These are phyloP conservation scores for Urophycis tenuis DNA, from an alignment of 2,797 vertebrate species.

Conservation along the genomic window DNA sequence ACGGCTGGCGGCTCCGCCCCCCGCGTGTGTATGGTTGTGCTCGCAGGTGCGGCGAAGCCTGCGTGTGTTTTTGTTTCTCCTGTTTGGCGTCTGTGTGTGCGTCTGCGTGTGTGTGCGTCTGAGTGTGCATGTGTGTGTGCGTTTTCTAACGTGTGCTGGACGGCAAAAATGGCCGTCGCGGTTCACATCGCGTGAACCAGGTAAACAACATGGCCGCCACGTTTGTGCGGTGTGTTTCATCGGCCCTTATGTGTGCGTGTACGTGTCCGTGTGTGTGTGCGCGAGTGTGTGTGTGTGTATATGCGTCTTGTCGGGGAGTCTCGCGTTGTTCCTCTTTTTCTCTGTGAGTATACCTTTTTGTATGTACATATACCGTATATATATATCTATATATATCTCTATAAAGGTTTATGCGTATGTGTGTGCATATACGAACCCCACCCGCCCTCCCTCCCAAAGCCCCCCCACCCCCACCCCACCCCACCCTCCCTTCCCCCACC, in stretches of 20 bases:
- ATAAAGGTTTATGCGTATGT: constrained; percentile 75
- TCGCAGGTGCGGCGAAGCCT: background rate
- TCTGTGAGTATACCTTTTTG: constrained; percentile 77
- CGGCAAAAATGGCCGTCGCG: background rate
- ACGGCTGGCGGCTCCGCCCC: too few relatives aligned
- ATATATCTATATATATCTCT: constrained; percentile 74
- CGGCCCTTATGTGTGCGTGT: constrained; percentile 40
- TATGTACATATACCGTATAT: constrained; percentile 76
- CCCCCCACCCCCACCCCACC: constrained; percentile 22
- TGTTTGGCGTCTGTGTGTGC: background rate
- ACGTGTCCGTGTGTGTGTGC: constrained; percentile 15
- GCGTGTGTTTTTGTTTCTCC: background rate
- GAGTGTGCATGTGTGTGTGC: background rate
- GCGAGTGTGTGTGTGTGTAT: constrained; percentile 36
- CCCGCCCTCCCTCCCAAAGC: too few relatives aligned
- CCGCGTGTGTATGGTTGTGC: background rate
- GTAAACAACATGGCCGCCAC: background rate
- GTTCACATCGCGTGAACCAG: background rate
- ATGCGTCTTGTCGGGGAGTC: constrained; percentile 8
- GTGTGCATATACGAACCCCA: constrained; percentile 54
- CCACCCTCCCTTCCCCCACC: background rate
- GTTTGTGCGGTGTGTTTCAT: background rate
- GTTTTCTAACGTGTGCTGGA: background rate
- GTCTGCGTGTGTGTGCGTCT: too few relatives aligned
- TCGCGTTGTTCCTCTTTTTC: constrained; percentile 30